A percentile compares a stretch with the other conserved stretches of the same genome.
These are phyloP conservation scores for Merodon equestris DNA, from an alignment of 2,888 invertebrate species.

Conservation along the genomic window DNA sequence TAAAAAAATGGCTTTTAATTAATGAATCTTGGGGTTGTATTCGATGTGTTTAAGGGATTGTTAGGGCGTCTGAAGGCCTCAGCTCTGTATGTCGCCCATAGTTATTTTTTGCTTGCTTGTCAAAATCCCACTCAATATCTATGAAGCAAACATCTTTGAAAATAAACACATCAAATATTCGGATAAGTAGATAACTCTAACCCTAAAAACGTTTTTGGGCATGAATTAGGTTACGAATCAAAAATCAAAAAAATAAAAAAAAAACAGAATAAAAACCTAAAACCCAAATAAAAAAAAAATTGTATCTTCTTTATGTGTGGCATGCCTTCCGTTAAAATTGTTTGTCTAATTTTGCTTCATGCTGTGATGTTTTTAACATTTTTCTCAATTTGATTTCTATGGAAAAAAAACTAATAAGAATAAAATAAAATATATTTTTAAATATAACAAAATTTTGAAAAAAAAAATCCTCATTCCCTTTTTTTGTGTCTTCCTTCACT, in stretches of 20 bases:
- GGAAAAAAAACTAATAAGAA: constrained; percentile 25
- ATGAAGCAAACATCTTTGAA: too few relatives aligned
- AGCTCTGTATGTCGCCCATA: neutral
- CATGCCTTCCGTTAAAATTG: constrained; percentile 49
- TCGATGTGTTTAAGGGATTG: neutral
- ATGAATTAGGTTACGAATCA: too few relatives aligned
- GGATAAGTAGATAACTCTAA: too few relatives aligned
- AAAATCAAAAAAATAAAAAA: too few relatives aligned
- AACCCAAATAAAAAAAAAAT: too few relatives aligned
- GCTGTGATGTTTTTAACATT: constrained; percentile 55
- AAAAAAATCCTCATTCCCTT: constrained; percentile 36
- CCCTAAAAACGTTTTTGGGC: too few relatives aligned
- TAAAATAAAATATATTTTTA: neutral
- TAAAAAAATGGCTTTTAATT: neutral
- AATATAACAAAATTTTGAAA: constrained; percentile 17
- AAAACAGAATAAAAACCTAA: too few relatives aligned
- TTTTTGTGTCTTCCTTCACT: constrained; percentile 13
- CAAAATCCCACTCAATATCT: too few relatives aligned
- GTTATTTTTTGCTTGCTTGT: too few relatives aligned
- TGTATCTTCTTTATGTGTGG: constrained; percentile 19
- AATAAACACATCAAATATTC: too few relatives aligned
- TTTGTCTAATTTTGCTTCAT: constrained; percentile 24
- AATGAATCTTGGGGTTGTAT: constrained; percentile 6
- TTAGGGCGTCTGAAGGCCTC: neutral
- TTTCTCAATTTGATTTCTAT: constrained; percentile 37